Evolutionary conservation across 2,888 invertebrate species (phyloP).

Genomic region (Steinernema scapterisci): DNA sequence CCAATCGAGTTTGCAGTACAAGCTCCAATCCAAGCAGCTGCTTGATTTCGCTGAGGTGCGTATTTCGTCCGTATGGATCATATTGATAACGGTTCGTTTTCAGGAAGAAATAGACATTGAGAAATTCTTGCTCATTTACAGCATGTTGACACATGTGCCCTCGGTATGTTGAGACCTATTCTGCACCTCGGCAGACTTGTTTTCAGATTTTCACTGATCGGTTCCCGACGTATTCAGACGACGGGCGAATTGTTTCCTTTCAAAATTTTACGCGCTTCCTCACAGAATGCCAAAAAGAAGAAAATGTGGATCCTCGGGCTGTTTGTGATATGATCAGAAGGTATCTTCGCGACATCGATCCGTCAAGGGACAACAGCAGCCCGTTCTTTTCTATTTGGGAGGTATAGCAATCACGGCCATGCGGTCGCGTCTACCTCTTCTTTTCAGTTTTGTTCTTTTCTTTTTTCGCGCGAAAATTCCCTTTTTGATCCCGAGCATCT

Average conservation of each 20-base stretch:
- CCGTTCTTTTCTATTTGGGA: conserved; percentile 54
- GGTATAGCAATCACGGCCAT: neutral
- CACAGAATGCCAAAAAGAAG: conserved; percentile 37
- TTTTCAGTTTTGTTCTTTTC: conserved; percentile 62
- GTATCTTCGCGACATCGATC: conserved; percentile 34
- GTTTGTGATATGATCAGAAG: neutral
- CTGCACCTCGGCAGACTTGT: neutral
- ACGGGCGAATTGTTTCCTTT: conserved; percentile 48
- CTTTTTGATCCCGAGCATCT: conserved; percentile 64
- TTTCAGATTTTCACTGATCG: conserved; percentile 35
- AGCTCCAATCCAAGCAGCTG: conserved; percentile 60
- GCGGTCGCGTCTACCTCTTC: neutral
- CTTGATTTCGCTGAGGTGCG: conserved; percentile 65
- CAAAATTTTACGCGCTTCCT: conserved; percentile 53
- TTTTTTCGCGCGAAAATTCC: conserved; percentile 66
- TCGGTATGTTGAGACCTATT: conserved; percentile 37
- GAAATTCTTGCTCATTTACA: conserved; percentile 54
- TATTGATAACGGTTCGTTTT: neutral
- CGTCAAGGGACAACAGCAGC: conserved; percentile 48
- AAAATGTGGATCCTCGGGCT: neutral
- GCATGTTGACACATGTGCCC: conserved; percentile 50
- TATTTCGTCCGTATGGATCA: too few relatives aligned
- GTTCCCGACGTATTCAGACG: conserved; percentile 41
- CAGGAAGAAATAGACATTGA: conserved; percentile 49
- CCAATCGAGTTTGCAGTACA: conserved; percentile 64